These are phyloP conservation scores for Crocidura indochinensis DNA, from an alignment of 2,797 vertebrate species.

Conservation along the genomic window DNA sequence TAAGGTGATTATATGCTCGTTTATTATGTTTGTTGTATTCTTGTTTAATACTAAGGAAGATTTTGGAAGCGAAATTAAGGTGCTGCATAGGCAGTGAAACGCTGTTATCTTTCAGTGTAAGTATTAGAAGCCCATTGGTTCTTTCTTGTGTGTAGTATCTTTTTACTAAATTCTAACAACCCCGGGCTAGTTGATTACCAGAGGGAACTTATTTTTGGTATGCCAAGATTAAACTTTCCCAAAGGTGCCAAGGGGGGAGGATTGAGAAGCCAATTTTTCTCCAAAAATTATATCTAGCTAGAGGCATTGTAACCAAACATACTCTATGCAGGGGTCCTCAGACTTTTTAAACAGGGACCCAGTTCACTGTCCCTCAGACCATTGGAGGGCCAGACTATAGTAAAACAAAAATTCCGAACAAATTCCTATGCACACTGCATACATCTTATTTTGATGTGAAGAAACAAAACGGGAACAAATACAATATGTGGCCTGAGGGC, in stretches of 20 bases:
- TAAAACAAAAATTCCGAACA: no score
- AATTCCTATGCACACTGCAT: no score
- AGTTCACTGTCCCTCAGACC: no score
- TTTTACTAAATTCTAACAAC: constrained; percentile 23
- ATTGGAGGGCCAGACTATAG: no score
- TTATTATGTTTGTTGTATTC: constrained; percentile 39
- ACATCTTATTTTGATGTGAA: no score
- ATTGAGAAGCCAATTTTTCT: constrained; percentile 2
- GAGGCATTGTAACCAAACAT: background rate
- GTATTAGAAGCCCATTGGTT: background rate
- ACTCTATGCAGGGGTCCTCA: no score
- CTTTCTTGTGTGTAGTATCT: background rate
- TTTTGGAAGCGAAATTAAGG: constrained; percentile 47
- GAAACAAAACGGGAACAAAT: no score
- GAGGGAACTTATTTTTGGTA: background rate
- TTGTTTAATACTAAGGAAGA: constrained; percentile 43
- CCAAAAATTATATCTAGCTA: constrained; percentile 36
- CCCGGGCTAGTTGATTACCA: background rate
- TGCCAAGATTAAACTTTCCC: background rate
- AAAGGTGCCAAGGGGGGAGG: background rate
- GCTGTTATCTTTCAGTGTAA: constrained; percentile 4
- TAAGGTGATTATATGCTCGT: background rate
- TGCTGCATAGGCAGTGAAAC: background rate
- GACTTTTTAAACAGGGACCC: no score
- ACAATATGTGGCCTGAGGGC: no score